A percentile compares a stretch with the other conserved stretches of the same genome.
Evolutionary conservation across 1,140 invertebrate species (phyloP).

Genomic region (Cyclina sinensis): DNA sequence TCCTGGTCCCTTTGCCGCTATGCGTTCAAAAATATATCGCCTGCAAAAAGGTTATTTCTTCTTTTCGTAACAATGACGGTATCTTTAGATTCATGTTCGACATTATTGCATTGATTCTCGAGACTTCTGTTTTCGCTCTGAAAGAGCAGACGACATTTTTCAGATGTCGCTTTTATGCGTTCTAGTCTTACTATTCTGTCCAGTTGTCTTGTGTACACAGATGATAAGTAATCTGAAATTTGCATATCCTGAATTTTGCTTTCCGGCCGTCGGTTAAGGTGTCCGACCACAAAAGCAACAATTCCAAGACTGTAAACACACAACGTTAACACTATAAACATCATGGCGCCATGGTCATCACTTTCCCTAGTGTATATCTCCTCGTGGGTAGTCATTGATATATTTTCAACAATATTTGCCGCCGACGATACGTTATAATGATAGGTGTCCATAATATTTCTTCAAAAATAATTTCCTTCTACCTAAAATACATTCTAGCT

Average conservation of each 20-base stretch:
- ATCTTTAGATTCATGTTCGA: too few species aligned
- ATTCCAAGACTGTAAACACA: conserved; percentile 55
- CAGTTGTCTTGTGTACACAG: not conserved
- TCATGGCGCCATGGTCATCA: conserved; percentile 20
- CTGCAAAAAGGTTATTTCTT: too few species aligned
- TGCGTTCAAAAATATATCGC: too few species aligned
- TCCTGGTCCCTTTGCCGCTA: too few species aligned
- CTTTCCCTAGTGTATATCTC: not conserved
- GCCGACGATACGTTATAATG: not conserved
- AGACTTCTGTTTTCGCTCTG: too few species aligned
- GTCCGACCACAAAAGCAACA: conserved; percentile 35
- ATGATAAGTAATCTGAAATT: conserved; percentile 29
- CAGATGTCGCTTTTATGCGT: conserved; percentile 22
- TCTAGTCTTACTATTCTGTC: not conserved
- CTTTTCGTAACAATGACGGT: too few species aligned
- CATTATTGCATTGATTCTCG: too few species aligned
- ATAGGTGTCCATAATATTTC: not conserved
- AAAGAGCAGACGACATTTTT: not conserved
- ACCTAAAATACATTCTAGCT: too few species aligned
- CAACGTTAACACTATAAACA: conserved; percentile 10
- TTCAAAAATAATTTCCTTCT: too few species aligned
- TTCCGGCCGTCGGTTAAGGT: conserved; percentile 23
- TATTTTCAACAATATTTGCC: not conserved
- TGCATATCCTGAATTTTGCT: conserved; percentile 10
- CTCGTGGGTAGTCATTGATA: not conserved